Conservation (phyloP, 1,140 invertebrate species). For the Drosophila arawakana region DNA sequence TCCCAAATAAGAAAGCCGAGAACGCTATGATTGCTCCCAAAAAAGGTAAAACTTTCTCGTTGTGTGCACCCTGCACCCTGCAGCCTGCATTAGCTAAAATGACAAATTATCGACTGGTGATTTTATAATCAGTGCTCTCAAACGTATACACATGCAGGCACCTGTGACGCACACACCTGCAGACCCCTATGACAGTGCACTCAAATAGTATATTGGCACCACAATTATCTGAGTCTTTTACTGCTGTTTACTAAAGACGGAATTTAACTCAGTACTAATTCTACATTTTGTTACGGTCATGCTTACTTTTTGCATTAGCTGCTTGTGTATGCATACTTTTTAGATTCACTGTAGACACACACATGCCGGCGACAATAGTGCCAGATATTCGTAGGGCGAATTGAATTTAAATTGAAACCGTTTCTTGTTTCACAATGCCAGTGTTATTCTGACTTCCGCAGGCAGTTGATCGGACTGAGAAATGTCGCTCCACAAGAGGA, state of each 20-base stretch:
- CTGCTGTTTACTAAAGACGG: too few species aligned
- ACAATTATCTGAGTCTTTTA: too few species aligned
- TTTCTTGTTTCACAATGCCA: conserved; percentile 31
- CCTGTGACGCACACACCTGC: conserved; percentile 8
- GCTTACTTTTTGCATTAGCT: too few species aligned
- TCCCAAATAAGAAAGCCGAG: neutral
- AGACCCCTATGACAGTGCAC: neutral
- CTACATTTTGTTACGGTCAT: too few species aligned
- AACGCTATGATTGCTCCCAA: neutral
- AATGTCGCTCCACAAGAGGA: neutral
- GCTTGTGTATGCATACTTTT: too few species aligned
- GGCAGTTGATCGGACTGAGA: neutral
- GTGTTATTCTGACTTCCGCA: conserved; percentile 15
- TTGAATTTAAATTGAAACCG: conserved; percentile 34
- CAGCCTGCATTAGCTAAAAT: neutral
- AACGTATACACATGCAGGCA: neutral
- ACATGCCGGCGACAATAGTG: conserved; percentile 12
- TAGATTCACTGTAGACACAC: neutral
- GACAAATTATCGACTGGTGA: conserved; percentile 19
- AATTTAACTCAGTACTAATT: too few species aligned
- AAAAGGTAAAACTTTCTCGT: conserved; percentile 23
- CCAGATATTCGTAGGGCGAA: conserved; percentile 23
- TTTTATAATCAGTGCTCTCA: conserved; percentile 28
- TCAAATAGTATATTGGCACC: too few species aligned
- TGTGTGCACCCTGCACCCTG: conserved; percentile 14